Percentiles rank a stretch among this genome's conserved stretches.
These are phyloP conservation scores for Cephalopachus bancanus DNA, from an alignment of 2,797 vertebrate species.

Conservation along the genomic window DNA sequence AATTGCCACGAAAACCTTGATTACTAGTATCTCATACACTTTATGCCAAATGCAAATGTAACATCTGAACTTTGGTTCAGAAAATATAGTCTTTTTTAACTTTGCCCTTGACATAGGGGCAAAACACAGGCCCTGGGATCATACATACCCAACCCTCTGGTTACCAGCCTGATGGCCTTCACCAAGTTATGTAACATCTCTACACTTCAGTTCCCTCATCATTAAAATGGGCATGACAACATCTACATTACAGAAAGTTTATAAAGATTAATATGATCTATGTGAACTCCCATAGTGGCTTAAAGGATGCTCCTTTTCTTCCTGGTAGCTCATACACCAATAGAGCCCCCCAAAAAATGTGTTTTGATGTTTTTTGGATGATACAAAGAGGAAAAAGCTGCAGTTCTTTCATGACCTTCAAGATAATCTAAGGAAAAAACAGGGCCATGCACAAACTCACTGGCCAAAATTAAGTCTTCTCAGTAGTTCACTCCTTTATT, in stretches of 20 bases:
- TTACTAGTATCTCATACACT: background rate
- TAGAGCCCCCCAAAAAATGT: background rate
- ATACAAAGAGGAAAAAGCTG: background rate
- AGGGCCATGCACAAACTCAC: background rate
- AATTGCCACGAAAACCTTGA: background rate
- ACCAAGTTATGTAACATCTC: background rate
- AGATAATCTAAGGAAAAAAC: conserved; percentile 15
- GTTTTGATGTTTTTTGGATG: background rate
- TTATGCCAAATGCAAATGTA: conserved; percentile 28
- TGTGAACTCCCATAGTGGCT: background rate
- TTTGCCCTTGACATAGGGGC: background rate
- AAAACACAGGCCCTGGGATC: background rate
- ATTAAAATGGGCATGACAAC: background rate
- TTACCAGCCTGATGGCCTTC: background rate
- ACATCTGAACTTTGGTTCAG: background rate
- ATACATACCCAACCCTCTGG: background rate
- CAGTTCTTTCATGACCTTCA: background rate
- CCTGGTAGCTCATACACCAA: background rate
- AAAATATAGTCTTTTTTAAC: conserved; percentile 2
- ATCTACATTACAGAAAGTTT: background rate
- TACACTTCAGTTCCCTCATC: background rate
- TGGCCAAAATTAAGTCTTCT: background rate
- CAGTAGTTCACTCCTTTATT: background rate
- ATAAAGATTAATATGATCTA: background rate
- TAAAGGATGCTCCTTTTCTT: background rate